These are phyloP conservation scores for Aphelenchoides besseyi DNA, from an alignment of 1,140 invertebrate genomes.

Conservation along the genomic window DNA sequence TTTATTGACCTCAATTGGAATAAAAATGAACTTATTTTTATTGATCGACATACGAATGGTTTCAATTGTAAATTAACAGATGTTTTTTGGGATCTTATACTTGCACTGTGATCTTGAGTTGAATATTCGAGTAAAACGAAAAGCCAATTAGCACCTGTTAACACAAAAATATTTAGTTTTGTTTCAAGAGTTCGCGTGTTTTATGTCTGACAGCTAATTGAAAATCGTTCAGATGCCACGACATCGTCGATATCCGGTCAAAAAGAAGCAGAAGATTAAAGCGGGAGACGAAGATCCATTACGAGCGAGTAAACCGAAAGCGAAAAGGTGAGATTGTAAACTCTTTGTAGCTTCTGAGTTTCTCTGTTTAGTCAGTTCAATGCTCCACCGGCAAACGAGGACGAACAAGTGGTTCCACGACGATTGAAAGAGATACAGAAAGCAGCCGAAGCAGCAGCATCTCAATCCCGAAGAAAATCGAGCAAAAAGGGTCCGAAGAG, in stretches of 20 bases:
- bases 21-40: too few species aligned
- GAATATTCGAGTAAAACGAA: too few species aligned
- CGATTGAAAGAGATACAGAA: constrained; percentile 5
- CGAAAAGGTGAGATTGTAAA: constrained; percentile 13
- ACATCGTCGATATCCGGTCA: constrained; percentile 17
- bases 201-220: too few species aligned
- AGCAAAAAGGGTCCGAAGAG: constrained; percentile 7
- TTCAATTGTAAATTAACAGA: too few species aligned
- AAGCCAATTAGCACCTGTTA: too few species aligned
- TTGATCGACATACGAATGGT: too few species aligned
- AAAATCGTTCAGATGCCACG: background rate
- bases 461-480: background rate
- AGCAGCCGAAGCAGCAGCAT: background rate
- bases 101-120: too few species aligned
- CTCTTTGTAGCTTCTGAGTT: background rate
- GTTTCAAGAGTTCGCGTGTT: too few species aligned
- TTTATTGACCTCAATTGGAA: too few species aligned
- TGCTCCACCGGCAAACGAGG: constrained; percentile 7
- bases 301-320: background rate
- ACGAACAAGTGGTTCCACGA: constrained; percentile 13
- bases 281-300: background rate
- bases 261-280: constrained; percentile 11
- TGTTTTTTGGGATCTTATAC: too few species aligned
- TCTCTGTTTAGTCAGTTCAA: constrained; percentile 11
- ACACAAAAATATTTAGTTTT: too few species aligned